phyloP scores from a whole-genome alignment of 1,140 invertebrate genomes.

The Panulirus ornatus region DNA sequence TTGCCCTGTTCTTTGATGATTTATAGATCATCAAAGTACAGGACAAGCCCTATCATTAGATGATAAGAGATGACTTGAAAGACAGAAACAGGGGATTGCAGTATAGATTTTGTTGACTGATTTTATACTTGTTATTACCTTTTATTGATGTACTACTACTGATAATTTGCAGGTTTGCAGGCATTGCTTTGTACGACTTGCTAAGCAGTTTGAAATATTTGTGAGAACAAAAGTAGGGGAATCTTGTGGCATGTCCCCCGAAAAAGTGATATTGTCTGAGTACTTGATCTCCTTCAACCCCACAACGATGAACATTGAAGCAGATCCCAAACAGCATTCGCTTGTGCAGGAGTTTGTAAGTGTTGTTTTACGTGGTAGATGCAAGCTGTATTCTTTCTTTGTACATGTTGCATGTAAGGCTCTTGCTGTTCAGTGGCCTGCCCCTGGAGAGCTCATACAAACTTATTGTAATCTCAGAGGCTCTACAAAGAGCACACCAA shows the following conservation, averaged over 20 bases:
- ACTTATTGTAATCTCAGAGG: too few species aligned
- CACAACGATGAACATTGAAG: conserved; percentile 58
- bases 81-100: too few species aligned
- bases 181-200: conserved; percentile 26
- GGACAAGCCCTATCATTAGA: too few species aligned
- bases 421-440: too few species aligned
- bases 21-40: too few species aligned
- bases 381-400: neutral
- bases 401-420: neutral
- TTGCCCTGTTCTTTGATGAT: too few species aligned
- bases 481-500: too few species aligned
- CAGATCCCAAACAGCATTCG: conserved; percentile 48
- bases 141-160: too few species aligned
- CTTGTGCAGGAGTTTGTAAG: conserved; percentile 33
- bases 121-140: too few species aligned
- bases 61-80: too few species aligned
- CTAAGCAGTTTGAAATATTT: conserved; percentile 51
- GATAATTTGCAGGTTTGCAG: conserved; percentile 48
- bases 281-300: conserved; percentile 58
- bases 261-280: conserved; percentile 29
- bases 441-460: too few species aligned
- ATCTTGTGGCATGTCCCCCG: conserved; percentile 38
- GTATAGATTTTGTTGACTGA: too few species aligned
- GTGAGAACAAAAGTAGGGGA: conserved; percentile 57
- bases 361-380: neutral